Conservation (phyloP, 2,113 vertebrate species). For the Semnornis frantzii region DNA sequence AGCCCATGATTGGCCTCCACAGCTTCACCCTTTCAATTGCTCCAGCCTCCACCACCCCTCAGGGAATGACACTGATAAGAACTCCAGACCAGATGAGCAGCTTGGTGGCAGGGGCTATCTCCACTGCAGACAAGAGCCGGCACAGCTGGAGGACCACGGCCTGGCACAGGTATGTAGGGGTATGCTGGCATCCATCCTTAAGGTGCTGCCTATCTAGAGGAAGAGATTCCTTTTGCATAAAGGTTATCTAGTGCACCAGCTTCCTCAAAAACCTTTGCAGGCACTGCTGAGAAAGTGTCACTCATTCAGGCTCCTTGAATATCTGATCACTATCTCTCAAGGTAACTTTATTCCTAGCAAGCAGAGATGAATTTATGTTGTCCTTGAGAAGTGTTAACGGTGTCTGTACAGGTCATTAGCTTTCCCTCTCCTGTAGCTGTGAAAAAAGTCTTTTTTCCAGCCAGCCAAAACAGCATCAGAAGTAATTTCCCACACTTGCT, state of each 20-base stretch:
- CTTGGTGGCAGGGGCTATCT: accelerated
- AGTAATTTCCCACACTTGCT: neutral
- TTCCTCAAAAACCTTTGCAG: neutral
- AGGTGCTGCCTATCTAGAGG: accelerated
- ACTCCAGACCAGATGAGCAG: neutral
- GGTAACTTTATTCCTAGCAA: neutral
- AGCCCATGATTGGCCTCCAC: accelerated
- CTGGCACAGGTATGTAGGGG: neutral
- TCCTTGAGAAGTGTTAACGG: neutral
- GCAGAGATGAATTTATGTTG: neutral
- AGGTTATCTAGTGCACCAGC: neutral
- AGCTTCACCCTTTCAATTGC: neutral
- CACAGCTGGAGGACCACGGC: neutral
- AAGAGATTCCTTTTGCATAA: accelerated
- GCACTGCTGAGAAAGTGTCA: neutral
- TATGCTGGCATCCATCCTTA: neutral
- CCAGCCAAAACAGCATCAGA: neutral
- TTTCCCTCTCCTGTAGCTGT: neutral
- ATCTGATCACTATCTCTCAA: neutral
- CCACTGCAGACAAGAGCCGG: accelerated
- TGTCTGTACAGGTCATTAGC: neutral
- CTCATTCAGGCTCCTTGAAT: neutral
- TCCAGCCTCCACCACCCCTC: neutral
- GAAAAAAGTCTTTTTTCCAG: neutral
- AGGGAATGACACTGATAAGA: neutral